These are phyloP conservation scores for Pseudopleuronectes americanus DNA, from an alignment of 2,797 vertebrate genomes.

Conservation along the genomic window DNA sequence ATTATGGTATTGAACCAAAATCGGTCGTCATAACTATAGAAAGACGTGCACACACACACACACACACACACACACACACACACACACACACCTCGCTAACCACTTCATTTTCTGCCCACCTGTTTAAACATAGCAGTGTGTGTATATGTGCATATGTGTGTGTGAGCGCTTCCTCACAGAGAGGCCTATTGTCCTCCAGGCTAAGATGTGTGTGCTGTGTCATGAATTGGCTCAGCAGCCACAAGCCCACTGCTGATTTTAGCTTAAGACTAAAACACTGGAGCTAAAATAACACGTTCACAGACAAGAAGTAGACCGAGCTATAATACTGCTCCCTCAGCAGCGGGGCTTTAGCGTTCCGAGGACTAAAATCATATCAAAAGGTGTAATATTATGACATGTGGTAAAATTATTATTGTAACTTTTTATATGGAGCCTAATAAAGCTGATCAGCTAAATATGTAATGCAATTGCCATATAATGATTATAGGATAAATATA, in stretches of 20 bases:
- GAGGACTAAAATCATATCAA: conserved; percentile 11
- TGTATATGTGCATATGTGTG: conserved; percentile 38
- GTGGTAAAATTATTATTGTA: neutral
- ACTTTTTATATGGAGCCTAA: too few species aligned
- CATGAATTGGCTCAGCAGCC: conserved; percentile 71
- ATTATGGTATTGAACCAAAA: neutral
- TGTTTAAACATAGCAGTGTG: conserved; percentile 78
- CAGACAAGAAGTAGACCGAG: conserved; percentile 65
- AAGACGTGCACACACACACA: conserved; percentile 7
- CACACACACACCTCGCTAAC: conserved; percentile 50
- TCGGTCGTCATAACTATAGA: too few species aligned
- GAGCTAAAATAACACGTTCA: conserved; percentile 67
- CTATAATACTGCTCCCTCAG: conserved; percentile 40
- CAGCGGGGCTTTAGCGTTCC: conserved; percentile 18
- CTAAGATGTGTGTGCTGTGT: conserved; percentile 71
- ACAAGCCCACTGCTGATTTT: conserved; percentile 73
- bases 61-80: conserved; percentile 21
- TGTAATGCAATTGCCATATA: too few species aligned
- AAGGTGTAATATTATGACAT: neutral
- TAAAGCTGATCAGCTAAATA: too few species aligned
- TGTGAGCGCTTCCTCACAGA: conserved; percentile 63
- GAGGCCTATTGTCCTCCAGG: conserved; percentile 70
- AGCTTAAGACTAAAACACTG: conserved; percentile 67
- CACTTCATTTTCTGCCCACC: conserved; percentile 75
- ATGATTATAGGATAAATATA: too few species aligned